phyloP scores from a whole-genome alignment of 1,140 invertebrate genomes.

The Drosophila kurseongensis region DNA sequence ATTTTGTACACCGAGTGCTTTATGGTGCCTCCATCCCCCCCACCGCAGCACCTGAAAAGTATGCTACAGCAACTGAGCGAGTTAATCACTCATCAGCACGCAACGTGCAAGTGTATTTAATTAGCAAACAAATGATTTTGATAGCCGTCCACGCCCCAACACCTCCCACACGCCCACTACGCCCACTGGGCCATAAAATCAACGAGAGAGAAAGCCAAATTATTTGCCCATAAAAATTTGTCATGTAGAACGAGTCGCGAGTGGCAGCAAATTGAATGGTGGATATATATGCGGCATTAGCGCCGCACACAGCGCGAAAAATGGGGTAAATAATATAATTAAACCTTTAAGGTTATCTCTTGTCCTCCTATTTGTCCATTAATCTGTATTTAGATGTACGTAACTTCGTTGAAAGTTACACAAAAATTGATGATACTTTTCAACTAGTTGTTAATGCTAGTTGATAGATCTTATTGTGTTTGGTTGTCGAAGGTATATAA shows the following conservation, averaged over 20 bases:
- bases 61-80: constrained; percentile 30
- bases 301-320: constrained; percentile 11
- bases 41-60: constrained; percentile 15
- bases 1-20: constrained; percentile 17
- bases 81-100: constrained; percentile 62
- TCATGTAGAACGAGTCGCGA: constrained; percentile 60
- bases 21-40: background rate
- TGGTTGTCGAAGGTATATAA: too few relatives aligned
- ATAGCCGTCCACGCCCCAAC: constrained; percentile 35
- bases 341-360: too few relatives aligned
- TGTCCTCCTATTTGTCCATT: too few relatives aligned
- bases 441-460: too few relatives aligned
- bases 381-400: too few relatives aligned
- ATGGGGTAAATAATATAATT: too few relatives aligned
- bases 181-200: constrained; percentile 44
- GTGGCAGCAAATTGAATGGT: constrained; percentile 24
- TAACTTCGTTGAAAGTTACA: too few relatives aligned
- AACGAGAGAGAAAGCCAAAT: constrained; percentile 61
- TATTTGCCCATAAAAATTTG: constrained; percentile 71
- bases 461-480: too few relatives aligned
- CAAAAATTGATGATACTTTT: too few relatives aligned
- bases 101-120: constrained; percentile 67
- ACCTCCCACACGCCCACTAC: background rate
- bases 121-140: constrained; percentile 72
- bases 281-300: constrained; percentile 34